phyloP scores from a whole-genome alignment of 2,888 invertebrate genomes.

The Baronia brevicornis region DNA sequence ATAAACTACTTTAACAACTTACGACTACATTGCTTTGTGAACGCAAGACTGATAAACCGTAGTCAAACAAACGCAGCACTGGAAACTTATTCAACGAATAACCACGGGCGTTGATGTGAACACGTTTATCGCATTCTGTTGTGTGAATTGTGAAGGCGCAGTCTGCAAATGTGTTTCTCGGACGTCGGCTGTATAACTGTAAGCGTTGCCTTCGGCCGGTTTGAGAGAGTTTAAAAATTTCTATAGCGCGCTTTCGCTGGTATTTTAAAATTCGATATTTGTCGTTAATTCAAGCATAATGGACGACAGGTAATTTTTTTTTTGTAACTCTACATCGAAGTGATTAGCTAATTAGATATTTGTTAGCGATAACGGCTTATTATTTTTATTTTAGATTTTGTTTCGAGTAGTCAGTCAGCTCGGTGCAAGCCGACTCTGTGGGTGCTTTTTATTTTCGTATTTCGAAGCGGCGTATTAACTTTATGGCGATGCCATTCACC shows the following conservation, averaged over 20 bases:
- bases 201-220: slow-evolving; percentile 33
- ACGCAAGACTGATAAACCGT: not conserved
- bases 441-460: slow-evolving; percentile 35
- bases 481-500: slow-evolving; percentile 60
- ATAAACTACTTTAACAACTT: too few relatives aligned
- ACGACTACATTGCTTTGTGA: too few relatives aligned
- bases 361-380: slow-evolving; percentile 20
- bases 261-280: slow-evolving; percentile 28
- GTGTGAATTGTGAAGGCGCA: slow-evolving; percentile 33
- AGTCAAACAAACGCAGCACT: slow-evolving; percentile 5
- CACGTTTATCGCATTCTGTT: slow-evolving; percentile 4
- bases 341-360: slow-evolving; percentile 11
- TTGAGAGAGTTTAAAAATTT: slow-evolving; percentile 30
- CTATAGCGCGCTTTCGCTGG: slow-evolving; percentile 25
- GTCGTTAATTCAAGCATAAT: slow-evolving; percentile 34
- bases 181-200: slow-evolving; percentile 44
- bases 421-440: slow-evolving; percentile 42
- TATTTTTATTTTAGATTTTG: slow-evolving; percentile 53
- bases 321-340: slow-evolving; percentile 6
- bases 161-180: slow-evolving; percentile 50
- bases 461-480: slow-evolving; percentile 21
- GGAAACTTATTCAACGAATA: slow-evolving; percentile 4
- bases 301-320: slow-evolving; percentile 42
- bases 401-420: slow-evolving; percentile 37
- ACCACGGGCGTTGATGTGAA: not conserved